Conservation (phyloP, 2,888 invertebrate species). For the Metopia argyrocephala region DNA sequence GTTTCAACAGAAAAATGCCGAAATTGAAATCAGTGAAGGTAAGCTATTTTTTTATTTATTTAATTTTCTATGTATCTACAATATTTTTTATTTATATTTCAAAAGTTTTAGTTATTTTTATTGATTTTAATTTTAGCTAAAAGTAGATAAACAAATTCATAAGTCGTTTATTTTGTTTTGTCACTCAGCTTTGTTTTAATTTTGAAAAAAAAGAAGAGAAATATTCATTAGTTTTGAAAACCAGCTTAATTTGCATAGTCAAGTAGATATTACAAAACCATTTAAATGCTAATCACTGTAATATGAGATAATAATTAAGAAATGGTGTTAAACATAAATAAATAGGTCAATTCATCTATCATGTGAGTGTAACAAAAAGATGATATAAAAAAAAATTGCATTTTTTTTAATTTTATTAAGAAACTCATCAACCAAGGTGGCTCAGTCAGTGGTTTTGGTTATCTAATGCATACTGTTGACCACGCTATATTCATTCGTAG, state of each 20-base stretch:
- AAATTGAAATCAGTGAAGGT: constrained; percentile 78
- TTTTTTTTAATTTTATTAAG: neutral
- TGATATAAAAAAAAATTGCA: neutral
- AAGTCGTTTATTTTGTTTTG: neutral
- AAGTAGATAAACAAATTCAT: neutral
- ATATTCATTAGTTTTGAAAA: too few species aligned
- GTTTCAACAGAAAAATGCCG: constrained; percentile 76
- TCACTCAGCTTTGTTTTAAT: neutral
- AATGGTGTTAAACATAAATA: too few species aligned
- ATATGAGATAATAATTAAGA: constrained; percentile 19
- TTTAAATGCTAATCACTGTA: neutral
- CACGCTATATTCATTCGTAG: neutral
- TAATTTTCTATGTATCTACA: neutral
- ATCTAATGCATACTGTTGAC: neutral
- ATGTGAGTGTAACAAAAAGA: too few species aligned
- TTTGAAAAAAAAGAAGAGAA: neutral
- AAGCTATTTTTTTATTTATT: constrained; percentile 61
- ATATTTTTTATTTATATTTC: neutral
- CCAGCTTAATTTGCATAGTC: neutral
- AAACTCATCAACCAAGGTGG: neutral
- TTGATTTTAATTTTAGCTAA: neutral
- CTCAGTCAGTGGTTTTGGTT: neutral
- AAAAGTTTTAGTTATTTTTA: neutral
- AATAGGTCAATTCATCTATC: neutral
- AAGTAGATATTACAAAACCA: too few species aligned